These are phyloP conservation scores for Austrofundulus limnaeus DNA, from an alignment of 2,113 vertebrate genomes.

Conservation along the genomic window DNA sequence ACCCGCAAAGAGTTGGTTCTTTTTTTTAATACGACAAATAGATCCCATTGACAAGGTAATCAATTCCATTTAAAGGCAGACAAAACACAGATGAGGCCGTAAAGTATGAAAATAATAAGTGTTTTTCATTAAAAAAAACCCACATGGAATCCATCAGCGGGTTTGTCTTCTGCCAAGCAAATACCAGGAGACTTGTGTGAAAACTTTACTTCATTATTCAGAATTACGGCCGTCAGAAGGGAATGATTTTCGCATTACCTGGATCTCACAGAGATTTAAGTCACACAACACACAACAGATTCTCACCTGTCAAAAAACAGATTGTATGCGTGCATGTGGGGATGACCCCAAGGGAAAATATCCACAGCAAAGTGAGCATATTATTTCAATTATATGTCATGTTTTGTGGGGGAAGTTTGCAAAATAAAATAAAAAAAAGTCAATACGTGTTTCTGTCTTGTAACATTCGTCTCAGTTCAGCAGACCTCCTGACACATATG, in stretches of 20 bases:
- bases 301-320: conserved; percentile 41
- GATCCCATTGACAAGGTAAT: not conserved
- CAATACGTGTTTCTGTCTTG: conserved; percentile 9
- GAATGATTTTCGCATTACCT: conserved; percentile 45
- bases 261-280: conserved; percentile 27
- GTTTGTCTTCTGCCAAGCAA: conserved; percentile 14
- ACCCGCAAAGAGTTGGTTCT: not conserved
- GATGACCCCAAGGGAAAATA: conserved; percentile 13
- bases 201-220: conserved; percentile 51
- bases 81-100: conserved; percentile 9
- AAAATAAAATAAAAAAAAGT: not conserved
- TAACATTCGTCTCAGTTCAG: not conserved
- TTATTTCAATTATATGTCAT: conserved; percentile 24
- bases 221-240: conserved; percentile 27
- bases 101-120: conserved; percentile 29
- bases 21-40: conserved; percentile 16
- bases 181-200: conserved; percentile 20
- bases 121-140: conserved; percentile 19
- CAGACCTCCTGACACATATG: conserved; percentile 1
- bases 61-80: not conserved
- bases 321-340: conserved; percentile 27
- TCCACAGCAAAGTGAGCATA: conserved; percentile 11
- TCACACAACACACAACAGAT: conserved; percentile 36
- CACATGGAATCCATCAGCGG: conserved; percentile 36
- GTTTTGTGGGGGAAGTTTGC: not conserved